phyloP scores from a whole-genome alignment of 2,888 invertebrate species.

The Heliconius ethilla region DNA sequence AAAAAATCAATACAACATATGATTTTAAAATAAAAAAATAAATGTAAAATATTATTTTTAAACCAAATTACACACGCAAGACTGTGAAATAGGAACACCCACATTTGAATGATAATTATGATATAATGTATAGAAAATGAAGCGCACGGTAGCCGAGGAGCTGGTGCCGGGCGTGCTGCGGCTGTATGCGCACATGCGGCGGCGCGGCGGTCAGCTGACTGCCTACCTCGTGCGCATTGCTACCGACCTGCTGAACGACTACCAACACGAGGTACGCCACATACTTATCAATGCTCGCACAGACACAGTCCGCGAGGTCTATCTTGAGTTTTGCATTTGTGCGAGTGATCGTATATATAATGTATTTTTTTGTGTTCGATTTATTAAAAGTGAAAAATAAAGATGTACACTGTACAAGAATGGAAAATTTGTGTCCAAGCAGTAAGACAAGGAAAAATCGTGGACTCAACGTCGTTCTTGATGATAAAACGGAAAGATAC shows the following conservation, averaged over 20 bases:
- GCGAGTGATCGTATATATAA: no score
- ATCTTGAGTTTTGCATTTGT: no score
- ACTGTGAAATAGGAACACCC: neutral
- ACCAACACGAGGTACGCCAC: slow-evolving; percentile 71
- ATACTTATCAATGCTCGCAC: no score
- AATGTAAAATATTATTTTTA: neutral
- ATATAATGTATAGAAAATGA: slow-evolving; percentile 71
- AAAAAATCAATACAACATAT: neutral
- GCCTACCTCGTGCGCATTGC: slow-evolving; percentile 76
- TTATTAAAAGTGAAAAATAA: no score
- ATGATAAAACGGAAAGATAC: no score
- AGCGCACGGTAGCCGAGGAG: slow-evolving; percentile 84
- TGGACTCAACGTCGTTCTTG: no score
- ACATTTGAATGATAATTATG: neutral
- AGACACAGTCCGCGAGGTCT: no score
- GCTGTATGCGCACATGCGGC: slow-evolving; percentile 82
- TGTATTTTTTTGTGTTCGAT: no score
- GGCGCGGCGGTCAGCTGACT: slow-evolving; percentile 67
- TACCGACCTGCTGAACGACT: slow-evolving; percentile 75
- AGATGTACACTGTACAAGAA: no score
- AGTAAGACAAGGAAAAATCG: no score
- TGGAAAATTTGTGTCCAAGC: no score
- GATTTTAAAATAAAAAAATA: neutral
- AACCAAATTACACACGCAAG: neutral
- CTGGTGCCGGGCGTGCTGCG: slow-evolving; percentile 85